These are phyloP conservation scores for Sphaerophoria taeniata DNA, from an alignment of 2,888 invertebrate genomes.

Conservation along the genomic window DNA sequence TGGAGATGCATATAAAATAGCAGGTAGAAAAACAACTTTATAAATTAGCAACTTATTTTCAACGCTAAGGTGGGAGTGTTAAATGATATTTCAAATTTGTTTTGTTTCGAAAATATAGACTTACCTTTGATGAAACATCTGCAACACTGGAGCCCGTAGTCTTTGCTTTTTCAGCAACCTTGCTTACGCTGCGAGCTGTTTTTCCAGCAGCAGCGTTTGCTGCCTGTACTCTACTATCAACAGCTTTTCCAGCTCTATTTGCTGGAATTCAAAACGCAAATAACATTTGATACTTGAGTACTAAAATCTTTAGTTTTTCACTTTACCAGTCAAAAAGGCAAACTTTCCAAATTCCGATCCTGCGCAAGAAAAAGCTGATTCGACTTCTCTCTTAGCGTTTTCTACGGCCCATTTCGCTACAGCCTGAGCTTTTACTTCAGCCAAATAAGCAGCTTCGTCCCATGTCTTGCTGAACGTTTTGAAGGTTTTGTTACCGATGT, in stretches of 20 bases:
- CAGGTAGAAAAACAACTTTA: too few species aligned
- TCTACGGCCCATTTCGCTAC: conserved; percentile 86
- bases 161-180: conserved; percentile 86
- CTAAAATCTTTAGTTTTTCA: background rate
- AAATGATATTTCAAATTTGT: too few species aligned
- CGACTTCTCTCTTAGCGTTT: conserved; percentile 86
- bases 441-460: conserved; percentile 87
- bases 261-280: conserved; percentile 66
- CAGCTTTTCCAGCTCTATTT: conserved; percentile 80
- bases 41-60: too few species aligned
- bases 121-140: conserved; percentile 84
- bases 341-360: conserved; percentile 84
- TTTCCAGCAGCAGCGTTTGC: conserved; percentile 81
- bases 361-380: conserved; percentile 85
- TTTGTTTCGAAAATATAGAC: too few species aligned
- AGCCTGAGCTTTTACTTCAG: conserved; percentile 85
- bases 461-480: too few species aligned
- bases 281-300: background rate
- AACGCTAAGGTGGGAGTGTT: too few species aligned
- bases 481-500: conserved; percentile 89
- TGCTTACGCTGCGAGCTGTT: conserved; percentile 85
- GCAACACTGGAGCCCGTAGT: conserved; percentile 85
- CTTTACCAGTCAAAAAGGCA: conserved; percentile 84
- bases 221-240: conserved; percentile 80
- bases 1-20: too few species aligned